phyloP scores from a whole-genome alignment of 92 coral and sea anemone genomes.

The Plumapathes pennacea region DNA sequence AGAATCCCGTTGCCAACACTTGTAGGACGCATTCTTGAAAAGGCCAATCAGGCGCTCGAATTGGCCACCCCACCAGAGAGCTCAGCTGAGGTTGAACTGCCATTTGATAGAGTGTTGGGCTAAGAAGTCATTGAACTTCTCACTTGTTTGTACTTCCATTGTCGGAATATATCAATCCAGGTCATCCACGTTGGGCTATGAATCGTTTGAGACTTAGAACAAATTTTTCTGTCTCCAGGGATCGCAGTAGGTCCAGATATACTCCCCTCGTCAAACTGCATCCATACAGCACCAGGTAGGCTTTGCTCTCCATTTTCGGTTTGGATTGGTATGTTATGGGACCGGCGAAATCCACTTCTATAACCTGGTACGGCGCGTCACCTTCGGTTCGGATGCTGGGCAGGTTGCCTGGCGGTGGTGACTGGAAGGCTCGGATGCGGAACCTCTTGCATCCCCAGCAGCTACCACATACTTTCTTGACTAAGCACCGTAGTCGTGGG shows the following conservation, averaged over 20 bases:
- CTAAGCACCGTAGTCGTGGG: constrained; percentile 29
- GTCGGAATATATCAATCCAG: constrained; percentile 1
- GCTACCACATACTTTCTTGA: constrained; percentile 21
- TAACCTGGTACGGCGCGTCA: constrained; percentile 25
- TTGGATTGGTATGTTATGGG: constrained; percentile 16
- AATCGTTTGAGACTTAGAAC: constrained; percentile 8
- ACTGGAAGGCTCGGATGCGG: constrained; percentile 6
- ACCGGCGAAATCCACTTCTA: constrained; percentile 39
- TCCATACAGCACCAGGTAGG: constrained; percentile 15
- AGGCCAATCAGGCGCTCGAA: constrained; percentile 30
- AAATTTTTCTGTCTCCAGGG: constrained; percentile 8
- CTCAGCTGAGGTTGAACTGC: constrained; percentile 3
- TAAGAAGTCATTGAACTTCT: constrained; percentile 9
- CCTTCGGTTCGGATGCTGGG: constrained; percentile 37
- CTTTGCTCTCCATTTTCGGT: constrained; percentile 19
- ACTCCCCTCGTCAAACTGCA: constrained; percentile 39
- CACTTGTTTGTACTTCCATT: constrained; percentile 2
- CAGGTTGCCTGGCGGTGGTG: constrained; percentile 37
- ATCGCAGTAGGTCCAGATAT: constrained; percentile 20
- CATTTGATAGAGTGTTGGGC: constrained; percentile 1
- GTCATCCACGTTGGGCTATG: constrained; percentile 12
- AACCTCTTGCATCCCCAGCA: constrained; percentile 34
- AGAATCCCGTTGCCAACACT: constrained; percentile 25
- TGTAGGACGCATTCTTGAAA: constrained; percentile 31
- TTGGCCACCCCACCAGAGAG: constrained; percentile 4